Evolutionary conservation across 2,797 vertebrate genomes (phyloP).

Genomic region (Clamator glandarius): DNA sequence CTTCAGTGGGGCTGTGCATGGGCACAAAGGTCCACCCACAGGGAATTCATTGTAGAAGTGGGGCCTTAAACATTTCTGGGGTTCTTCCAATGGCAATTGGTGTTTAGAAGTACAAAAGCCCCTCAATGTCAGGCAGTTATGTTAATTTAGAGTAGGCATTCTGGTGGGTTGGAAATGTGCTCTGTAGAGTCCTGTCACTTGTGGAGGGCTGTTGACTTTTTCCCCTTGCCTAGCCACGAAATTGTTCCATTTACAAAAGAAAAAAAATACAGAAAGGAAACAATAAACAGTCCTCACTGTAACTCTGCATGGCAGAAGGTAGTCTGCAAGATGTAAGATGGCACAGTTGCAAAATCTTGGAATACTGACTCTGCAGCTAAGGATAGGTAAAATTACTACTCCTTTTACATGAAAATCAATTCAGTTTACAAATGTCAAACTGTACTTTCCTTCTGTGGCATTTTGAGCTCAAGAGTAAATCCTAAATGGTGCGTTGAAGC

Average conservation of each 20-base stretch:
- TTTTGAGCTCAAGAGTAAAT: background rate
- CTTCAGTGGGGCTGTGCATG: background rate
- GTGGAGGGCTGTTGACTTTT: background rate
- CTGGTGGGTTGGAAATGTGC: background rate
- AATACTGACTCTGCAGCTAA: background rate
- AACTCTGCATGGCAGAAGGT: background rate
- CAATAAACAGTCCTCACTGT: background rate
- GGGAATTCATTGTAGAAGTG: background rate
- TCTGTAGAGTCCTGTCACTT: background rate
- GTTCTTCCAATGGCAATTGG: background rate
- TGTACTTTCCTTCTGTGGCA: background rate
- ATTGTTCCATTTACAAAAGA: background rate
- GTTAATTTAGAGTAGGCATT: background rate
- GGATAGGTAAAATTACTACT: background rate
- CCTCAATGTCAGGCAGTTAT: background rate
- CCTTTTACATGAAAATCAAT: constrained; percentile 21
- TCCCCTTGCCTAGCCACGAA: background rate
- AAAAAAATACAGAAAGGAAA: background rate
- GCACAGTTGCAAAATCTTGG: background rate
- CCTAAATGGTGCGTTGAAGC: background rate
- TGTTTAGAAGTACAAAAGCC: background rate
- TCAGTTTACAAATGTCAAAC: constrained; percentile 7
- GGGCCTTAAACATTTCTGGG: background rate
- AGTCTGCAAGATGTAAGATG: background rate
- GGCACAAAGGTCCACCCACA: background rate